Evolutionary conservation across 2,888 invertebrate species (phyloP), one percentile per base, ranked within the genome.

Genomic region (Lasiommata megera): DNA sequence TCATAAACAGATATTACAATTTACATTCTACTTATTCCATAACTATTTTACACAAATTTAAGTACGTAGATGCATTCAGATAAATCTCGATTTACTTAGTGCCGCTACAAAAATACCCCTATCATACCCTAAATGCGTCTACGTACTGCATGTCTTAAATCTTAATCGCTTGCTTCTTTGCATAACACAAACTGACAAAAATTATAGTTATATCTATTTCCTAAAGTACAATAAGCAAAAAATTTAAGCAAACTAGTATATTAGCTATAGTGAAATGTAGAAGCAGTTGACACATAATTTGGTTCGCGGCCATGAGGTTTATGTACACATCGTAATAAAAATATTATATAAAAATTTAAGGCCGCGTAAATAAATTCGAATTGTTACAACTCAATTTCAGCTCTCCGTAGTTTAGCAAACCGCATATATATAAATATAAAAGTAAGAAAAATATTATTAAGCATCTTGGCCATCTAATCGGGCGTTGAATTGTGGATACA

Each of bases 41-140:
- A 70, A 69, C 23, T 63, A 70, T 71, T 73, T 74, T 74, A 74
- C 69, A 77, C 73, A 75, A 72, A 69, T 71, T 66, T 72, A 67
- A 38, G 74, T 69, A 67, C 72, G 70, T 71, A 78, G 73, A 71
- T 72, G 73, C 77, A 82, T 80, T 79, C 74, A 74, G 74, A 74
- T 62, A 63, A 65, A 65, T 69, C 60, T 44, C 14, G 12, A n/a
- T 44, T 29, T 44, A 29, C 28, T 47, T 47, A 50, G 12, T 38
- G 18, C 12, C 50, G 9, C 50, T 50, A 50, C 23, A 37, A 38
- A 50, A 50, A 50, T 71, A 66, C 64, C 60, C 59, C 51, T 50
- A 55, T 51, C 66, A 58, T 54, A 70, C 23, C 74, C 78, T 51
- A 80, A 77, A 80, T 74, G 71, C 75, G 67, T 64, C 73, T 69